A percentile compares a stretch with the other conserved stretches of the same genome.
Evolutionary conservation across 2,888 invertebrate species (phyloP).

Genomic region (Melanotus villosus): DNA sequence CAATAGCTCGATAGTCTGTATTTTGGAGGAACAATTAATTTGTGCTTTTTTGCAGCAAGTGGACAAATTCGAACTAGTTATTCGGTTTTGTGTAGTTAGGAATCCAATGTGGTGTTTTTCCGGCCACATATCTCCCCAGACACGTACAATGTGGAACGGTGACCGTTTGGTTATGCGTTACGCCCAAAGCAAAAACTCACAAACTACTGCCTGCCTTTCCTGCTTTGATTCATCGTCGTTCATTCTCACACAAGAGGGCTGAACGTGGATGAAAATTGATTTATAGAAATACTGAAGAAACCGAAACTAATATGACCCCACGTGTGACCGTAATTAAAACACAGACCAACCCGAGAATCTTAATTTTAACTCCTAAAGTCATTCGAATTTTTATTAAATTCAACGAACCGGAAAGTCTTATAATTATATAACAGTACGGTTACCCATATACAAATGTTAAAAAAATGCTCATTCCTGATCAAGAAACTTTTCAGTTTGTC

Average conservation of each 20-base stretch:
- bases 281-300: conserved; percentile 15
- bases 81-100: conserved; percentile 27
- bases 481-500: neutral
- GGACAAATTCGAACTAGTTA: conserved; percentile 23
- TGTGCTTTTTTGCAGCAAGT: neutral
- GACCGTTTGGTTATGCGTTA: conserved; percentile 29
- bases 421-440: no score
- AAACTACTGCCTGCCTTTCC: neutral
- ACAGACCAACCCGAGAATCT: no score
- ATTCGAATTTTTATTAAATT: no score
- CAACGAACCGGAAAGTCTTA: no score
- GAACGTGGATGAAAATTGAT: conserved; percentile 21
- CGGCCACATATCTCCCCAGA: conserved; percentile 24
- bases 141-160: conserved; percentile 33
- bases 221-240: conserved; percentile 32
- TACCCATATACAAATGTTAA: no score
- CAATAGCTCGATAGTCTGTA: neutral
- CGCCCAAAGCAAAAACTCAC: conserved; percentile 33
- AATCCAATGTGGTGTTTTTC: conserved; percentile 28
- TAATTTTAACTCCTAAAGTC: no score
- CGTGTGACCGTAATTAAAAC: neutral
- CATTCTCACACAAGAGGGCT: conserved; percentile 10
- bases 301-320: conserved; percentile 1
- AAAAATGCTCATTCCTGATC: neutral
- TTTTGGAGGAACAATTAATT: conserved; percentile 24